Percentiles rank a stretch among this genome's conserved stretches.
Conservation (phyloP, 2,797 vertebrate genomes). For the Muscicapa comitata region DNA sequence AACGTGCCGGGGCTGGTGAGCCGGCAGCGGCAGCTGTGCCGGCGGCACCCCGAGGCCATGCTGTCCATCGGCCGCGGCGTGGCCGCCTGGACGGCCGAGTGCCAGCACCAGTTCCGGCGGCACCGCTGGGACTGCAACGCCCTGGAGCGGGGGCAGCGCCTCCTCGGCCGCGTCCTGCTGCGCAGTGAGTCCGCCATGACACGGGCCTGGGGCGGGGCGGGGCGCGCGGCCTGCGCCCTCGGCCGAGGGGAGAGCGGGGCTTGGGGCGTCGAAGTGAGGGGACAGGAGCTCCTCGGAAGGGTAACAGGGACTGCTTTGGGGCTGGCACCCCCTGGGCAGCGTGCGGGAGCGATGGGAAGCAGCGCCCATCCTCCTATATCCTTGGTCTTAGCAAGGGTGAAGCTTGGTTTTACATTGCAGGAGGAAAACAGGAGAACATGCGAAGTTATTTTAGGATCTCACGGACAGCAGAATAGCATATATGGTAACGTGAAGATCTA, state of each 20-base stretch:
- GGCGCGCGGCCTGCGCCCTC: neutral
- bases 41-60: slow-evolving; percentile 89
- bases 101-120: slow-evolving; percentile 92
- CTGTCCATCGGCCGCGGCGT: slow-evolving; percentile 88
- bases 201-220: neutral
- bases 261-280: rapidly evolving
- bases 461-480: rapidly evolving
- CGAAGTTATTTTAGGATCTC: neutral
- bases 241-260: rapidly evolving
- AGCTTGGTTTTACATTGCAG: rapidly evolving
- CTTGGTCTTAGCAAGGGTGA: neutral
- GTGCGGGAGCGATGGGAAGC: rapidly evolving
- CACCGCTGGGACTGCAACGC: slow-evolving; percentile 97
- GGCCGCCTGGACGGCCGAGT: slow-evolving; percentile 91
- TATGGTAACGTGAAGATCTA: rapidly evolving
- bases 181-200: slow-evolving; percentile 79
- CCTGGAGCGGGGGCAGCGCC: slow-evolving; percentile 85
- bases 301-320: rapidly evolving
- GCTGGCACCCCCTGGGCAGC: no score
- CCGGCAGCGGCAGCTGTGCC: slow-evolving; percentile 92
- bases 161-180: slow-evolving; percentile 88
- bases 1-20: slow-evolving; percentile 93
- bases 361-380: rapidly evolving
- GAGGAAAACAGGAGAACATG: neutral
- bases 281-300: rapidly evolving